Conservation (phyloP, 2,888 invertebrate species). For the Epinotia ramella region DNA sequence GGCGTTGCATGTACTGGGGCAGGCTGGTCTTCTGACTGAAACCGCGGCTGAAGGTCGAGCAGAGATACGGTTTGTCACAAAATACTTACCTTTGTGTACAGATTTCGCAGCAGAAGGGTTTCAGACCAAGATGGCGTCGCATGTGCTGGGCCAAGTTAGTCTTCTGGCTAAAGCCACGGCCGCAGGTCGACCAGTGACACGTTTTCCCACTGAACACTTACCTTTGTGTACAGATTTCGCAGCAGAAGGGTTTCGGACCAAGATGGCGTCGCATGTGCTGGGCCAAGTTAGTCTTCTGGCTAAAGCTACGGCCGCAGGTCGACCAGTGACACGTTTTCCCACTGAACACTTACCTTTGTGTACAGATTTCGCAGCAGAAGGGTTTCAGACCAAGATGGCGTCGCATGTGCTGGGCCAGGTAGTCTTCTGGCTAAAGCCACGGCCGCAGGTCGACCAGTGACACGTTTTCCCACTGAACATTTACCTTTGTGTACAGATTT, state of each 20-base stretch:
- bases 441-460: conserved; percentile 70
- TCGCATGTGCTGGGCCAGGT: conserved; percentile 77
- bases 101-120: conserved; percentile 73
- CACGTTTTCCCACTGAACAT: conserved; percentile 81
- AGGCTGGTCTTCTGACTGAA: neutral
- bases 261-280: conserved; percentile 85
- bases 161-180: conserved; percentile 85
- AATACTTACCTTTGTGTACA: conserved; percentile 58
- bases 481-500: conserved; percentile 62
- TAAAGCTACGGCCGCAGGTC: conserved; percentile 85
- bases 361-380: conserved; percentile 76
- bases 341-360: conserved; percentile 50
- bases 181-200: conserved; percentile 83
- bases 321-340: conserved; percentile 85
- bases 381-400: conserved; percentile 83
- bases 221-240: conserved; percentile 75
- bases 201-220: conserved; percentile 80
- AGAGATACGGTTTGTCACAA: conserved; percentile 84
- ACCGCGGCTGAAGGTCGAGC: conserved; percentile 62
- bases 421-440: too few relatives aligned
- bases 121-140: conserved; percentile 82
- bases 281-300: conserved; percentile 85
- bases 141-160: conserved; percentile 86
- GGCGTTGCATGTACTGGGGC: conserved; percentile 83
- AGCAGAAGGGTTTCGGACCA: conserved; percentile 77